These are phyloP conservation scores for Scaptomyza flava DNA, from an alignment of 2,888 invertebrate genomes.

Conservation along the genomic window DNA sequence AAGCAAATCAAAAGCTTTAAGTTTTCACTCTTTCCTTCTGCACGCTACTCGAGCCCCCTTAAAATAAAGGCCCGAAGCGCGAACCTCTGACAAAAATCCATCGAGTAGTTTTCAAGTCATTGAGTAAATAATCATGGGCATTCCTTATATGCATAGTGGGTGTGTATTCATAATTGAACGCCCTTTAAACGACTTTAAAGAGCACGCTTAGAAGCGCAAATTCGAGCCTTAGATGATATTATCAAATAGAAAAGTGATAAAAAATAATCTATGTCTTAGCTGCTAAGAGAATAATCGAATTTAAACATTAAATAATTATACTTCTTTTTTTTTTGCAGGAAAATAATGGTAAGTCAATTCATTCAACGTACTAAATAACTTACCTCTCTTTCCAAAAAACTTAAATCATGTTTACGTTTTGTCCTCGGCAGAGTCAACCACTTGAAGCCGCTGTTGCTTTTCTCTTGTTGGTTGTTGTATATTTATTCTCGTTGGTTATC, in stretches of 20 bases:
- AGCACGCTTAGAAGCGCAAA: neutral
- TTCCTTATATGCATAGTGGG: constrained; percentile 54
- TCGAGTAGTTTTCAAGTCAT: constrained; percentile 48
- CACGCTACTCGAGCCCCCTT: neutral
- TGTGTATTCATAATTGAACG: constrained; percentile 28
- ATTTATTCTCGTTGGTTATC: constrained; percentile 14
- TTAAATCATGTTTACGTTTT: constrained; percentile 70
- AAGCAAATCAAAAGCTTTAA: constrained; percentile 53
- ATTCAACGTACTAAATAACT: constrained; percentile 21
- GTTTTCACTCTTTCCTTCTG: neutral
- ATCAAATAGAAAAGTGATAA: no score
- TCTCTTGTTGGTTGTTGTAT: constrained; percentile 5
- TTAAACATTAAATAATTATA: no score
- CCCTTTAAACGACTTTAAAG: constrained; percentile 14
- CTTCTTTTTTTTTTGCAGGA: no score
- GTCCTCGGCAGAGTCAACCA: constrained; percentile 51
- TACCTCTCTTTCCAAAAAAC: constrained; percentile 54
- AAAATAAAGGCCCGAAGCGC: neutral
- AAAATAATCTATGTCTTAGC: no score
- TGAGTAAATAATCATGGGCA: constrained; percentile 68
- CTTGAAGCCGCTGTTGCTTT: constrained; percentile 29
- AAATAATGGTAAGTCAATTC: no score
- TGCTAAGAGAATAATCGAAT: no score
- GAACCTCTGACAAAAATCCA: constrained; percentile 13
- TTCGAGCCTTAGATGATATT: neutral